Base-by-base conservation (phyloP, 2,797 vertebrate species). In the Heteromormyrus szaboi region DNA sequence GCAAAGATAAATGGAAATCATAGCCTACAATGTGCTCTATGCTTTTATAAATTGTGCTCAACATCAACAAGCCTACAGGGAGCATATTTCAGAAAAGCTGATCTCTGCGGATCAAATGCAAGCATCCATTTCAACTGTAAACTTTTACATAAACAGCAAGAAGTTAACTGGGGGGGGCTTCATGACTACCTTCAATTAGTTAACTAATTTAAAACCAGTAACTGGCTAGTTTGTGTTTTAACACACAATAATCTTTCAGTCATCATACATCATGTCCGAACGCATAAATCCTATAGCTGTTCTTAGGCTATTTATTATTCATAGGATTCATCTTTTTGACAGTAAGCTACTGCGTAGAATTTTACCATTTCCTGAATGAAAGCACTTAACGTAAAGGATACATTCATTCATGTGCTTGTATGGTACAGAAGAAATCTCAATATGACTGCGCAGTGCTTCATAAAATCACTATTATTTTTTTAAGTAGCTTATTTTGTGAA, bases 31-130 rank as follows among this genome's bases (percentile, higher is more conserved):
- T 17, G 5, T 51, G 5, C 4, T 37, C 14, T 12, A 86, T 56
- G 29, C 29, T 59, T 19, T 29, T 25, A 17, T 56, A 56, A 86
- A 25, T 86, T 59, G 85, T 56, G 29, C 85, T 86, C 50, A 51
- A 51, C 53, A n/a, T 86, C 53, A 19, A 56, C 85, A 86, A 54
- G 53, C 72, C 85, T 8, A 54, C 50, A 17, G 14, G 12, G 29
- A 86, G 33, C 4, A 41, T 22, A 59, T 86, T 86, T 59, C 51
- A 41, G 50, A 14, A 86, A 29, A 54, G 41, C 56, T 25, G 48
- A 14, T 86, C 85, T 86, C 85, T n/a, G 41, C 53, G 51, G 85
- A 86, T 59, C 19, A 86, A 86, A 86, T 56, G 29, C 85, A 54
- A 33, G 53, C 12, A 86, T 59, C 19, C 37, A 86, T n/a, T 86